These are phyloP conservation scores for Plotosus lineatus DNA, from an alignment of 2,113 vertebrate genomes.

Conservation along the genomic window DNA sequence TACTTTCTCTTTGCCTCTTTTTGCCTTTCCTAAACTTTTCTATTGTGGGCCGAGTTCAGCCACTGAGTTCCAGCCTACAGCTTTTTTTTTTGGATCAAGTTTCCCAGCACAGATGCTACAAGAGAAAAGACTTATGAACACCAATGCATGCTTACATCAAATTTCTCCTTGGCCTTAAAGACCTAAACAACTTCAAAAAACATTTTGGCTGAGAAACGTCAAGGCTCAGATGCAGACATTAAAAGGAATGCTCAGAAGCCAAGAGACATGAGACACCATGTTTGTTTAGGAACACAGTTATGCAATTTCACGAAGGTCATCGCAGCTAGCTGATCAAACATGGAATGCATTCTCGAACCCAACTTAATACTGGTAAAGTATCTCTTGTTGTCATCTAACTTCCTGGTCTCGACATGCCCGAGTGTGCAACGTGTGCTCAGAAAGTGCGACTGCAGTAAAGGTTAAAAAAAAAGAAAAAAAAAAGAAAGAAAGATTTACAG, in stretches of 20 bases:
- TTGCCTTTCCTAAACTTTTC: slow-evolving; percentile 37
- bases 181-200: slow-evolving; percentile 39
- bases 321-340: slow-evolving; percentile 49
- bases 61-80: slow-evolving; percentile 42
- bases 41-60: slow-evolving; percentile 33
- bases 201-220: slow-evolving; percentile 27
- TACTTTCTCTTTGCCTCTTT: slow-evolving; percentile 35
- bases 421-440: slow-evolving; percentile 51
- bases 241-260: slow-evolving; percentile 32
- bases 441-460: slow-evolving; percentile 43
- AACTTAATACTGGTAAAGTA: slow-evolving; percentile 53
- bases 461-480: too few relatives aligned
- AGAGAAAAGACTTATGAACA: slow-evolving; percentile 42
- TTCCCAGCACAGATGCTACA: slow-evolving; percentile 44
- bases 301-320: slow-evolving; percentile 51
- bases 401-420: slow-evolving; percentile 52
- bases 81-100: slow-evolving; percentile 39
- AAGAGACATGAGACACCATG: slow-evolving; percentile 42
- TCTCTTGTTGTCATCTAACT: slow-evolving; percentile 51
- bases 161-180: slow-evolving; percentile 37
- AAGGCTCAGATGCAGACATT: slow-evolving; percentile 33
- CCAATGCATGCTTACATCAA: slow-evolving; percentile 26
- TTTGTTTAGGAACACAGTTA: slow-evolving; percentile 22
- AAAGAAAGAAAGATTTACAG: slow-evolving; percentile 31
- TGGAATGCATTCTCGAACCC: slow-evolving; percentile 36